Percentiles rank a stretch among this genome's conserved stretches.
Conservation (phyloP, 2,888 invertebrate genomes). For the Eumerus sabulonum region DNA sequence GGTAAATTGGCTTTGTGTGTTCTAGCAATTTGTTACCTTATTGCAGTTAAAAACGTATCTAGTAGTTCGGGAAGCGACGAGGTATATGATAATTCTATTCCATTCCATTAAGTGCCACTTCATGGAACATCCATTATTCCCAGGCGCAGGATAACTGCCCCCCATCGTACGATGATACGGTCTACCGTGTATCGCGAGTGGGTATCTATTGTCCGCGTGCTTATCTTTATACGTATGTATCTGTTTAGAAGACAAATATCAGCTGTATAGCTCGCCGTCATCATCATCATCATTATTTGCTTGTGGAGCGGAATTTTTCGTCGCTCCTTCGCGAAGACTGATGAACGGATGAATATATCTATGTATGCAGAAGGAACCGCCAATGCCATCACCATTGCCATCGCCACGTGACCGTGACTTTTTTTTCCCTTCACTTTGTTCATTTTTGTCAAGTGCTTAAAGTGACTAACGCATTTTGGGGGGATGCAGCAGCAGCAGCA, state of each 20-base stretch:
- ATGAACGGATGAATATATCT: too few relatives aligned
- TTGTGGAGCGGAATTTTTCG: constrained; percentile 57
- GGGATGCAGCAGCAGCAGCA: neutral
- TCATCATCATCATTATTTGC: constrained; percentile 63
- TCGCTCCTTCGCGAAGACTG: constrained; percentile 16
- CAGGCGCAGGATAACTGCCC: constrained; percentile 11
- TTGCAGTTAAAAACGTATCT: constrained; percentile 62
- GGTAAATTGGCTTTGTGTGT: constrained; percentile 68
- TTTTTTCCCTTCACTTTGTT: constrained; percentile 22
- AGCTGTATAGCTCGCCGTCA: constrained; percentile 37
- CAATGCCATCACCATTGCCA: constrained; percentile 1
- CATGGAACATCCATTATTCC: constrained; percentile 64
- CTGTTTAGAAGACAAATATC: constrained; percentile 63
- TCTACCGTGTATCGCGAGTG: neutral
- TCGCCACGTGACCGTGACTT: constrained; percentile 34
- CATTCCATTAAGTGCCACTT: constrained; percentile 65
- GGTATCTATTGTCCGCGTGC: constrained; percentile 20
- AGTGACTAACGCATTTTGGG: constrained; percentile 34
- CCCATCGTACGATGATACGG: too few relatives aligned
- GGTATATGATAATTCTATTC: constrained; percentile 66
- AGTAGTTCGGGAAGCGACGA: constrained; percentile 31
- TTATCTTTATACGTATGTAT: constrained; percentile 11
- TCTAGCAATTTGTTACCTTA: constrained; percentile 66
- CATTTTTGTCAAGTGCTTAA: constrained; percentile 52
- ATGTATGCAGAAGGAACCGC: too few relatives aligned